phyloP scores from a whole-genome alignment of 2,888 invertebrate genomes.

The Deilephila porcellus region DNA sequence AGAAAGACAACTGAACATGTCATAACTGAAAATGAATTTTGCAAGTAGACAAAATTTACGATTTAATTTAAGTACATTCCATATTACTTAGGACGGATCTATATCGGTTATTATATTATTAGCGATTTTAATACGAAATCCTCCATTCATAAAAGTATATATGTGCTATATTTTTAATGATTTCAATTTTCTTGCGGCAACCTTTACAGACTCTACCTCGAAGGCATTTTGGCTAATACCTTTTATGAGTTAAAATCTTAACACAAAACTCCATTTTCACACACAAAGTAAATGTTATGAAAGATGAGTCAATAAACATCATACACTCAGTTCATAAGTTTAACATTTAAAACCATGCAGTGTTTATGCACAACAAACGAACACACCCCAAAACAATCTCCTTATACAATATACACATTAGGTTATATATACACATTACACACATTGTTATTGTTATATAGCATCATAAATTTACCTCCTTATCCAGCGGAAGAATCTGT shows the following conservation, averaged over 20 bases:
- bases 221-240: no score
- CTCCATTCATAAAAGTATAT: no score
- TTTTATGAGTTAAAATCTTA: neutral
- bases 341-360: constrained; percentile 29
- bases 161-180: no score
- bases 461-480: constrained; percentile 65
- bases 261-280: neutral
- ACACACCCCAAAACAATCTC: constrained; percentile 33
- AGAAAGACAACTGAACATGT: no score
- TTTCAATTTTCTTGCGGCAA: no score
- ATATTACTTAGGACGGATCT: no score
- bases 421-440: constrained; percentile 43
- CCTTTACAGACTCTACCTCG: no score
- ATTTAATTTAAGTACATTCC: no score
- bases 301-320: constrained; percentile 21
- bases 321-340: constrained; percentile 21
- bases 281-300: constrained; percentile 15
- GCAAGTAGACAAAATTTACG: no score
- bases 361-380: constrained; percentile 26
- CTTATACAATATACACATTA: constrained; percentile 12
- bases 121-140: no score
- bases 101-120: no score
- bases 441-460: constrained; percentile 29
- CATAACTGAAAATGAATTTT: no score
- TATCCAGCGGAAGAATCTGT: constrained; percentile 80